Base-by-base conservation (phyloP, 2,888 invertebrate species). In the Chorisops tibialis region DNA sequence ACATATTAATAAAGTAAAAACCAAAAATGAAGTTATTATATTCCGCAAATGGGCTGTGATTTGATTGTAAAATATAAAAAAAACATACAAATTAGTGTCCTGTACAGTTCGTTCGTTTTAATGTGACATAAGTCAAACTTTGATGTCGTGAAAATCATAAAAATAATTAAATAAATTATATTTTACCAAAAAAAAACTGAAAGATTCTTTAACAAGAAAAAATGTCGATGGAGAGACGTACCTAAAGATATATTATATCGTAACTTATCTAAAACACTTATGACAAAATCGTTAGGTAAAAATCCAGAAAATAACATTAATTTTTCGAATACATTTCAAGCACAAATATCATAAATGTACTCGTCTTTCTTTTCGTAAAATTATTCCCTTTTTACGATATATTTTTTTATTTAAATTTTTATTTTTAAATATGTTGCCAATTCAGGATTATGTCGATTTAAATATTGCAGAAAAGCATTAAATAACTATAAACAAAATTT, bases 1-100 rank as follows among this genome's bases (percentile, higher is more conserved):
- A 62, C 39, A 61, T 58, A 30, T 7, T 30, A 30, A 30, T 30
- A 30, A 30, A 30, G 9, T 7, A 30, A 30, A 7, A 30, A 5
- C 30, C 5, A 30, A 30, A 30, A 30, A 30, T 30, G 30, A 30
- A 30, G 52, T 59, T 62, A 67, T 65, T 68, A 65, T 67, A 70
- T 70, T 70, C 69, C 69, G 69, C 68, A 69, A 69, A 69, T 70
- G 70, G 70, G 71, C 71, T 71, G 71, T 71, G 71, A 71, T 70
- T 71, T 70, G 69, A 70, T 68, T 68, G 68, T 68, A 67, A 67
- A 66, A 69, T 62, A 66, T 66, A 67, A 66, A 63, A 59, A 62
- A 65, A 63, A 61, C 56, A 65, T 50, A 64, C 65, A 67, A 66
- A 64, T 68, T 66, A 65, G 65, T 68, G 67, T 69, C 66, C 66